A percentile compares a stretch with the other conserved stretches of the same genome.
Evolutionary conservation across 2,888 invertebrate species (phyloP).

Genomic region (Dinocampus coccinellae): DNA sequence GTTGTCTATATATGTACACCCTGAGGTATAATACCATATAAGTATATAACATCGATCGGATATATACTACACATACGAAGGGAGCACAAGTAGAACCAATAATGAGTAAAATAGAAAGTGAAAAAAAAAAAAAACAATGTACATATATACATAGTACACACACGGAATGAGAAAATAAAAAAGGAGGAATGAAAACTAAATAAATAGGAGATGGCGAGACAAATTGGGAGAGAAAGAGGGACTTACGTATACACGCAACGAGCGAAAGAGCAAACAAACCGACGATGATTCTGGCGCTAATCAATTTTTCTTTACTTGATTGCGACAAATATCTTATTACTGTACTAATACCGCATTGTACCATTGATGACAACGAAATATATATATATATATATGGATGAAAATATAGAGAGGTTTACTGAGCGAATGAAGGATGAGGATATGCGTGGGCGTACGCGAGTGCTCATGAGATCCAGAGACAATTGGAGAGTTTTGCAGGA

Average conservation of each 20-base stretch:
- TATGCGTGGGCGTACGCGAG: conserved; percentile 14
- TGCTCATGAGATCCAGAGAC: conserved; percentile 43
- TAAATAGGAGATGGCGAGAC: background rate
- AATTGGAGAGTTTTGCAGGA: conserved; percentile 11
- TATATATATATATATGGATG: background rate
- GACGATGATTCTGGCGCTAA: conserved; percentile 37
- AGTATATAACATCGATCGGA: conserved; percentile 15
- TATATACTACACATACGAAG: background rate
- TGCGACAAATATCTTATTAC: conserved; percentile 49
- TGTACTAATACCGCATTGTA: background rate
- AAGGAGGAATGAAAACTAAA: background rate
- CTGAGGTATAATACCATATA: background rate
- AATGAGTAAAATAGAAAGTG: background rate
- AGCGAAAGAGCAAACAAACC: background rate
- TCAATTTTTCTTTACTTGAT: conserved; percentile 50
- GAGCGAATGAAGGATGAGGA: conserved; percentile 16
- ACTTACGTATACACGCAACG: no score
- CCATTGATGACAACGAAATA: conserved; percentile 3
- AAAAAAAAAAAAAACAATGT: background rate
- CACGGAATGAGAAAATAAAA: background rate
- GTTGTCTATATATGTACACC: background rate
- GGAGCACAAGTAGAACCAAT: background rate
- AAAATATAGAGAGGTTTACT: background rate
- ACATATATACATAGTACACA: background rate
- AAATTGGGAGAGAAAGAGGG: background rate